A percentile compares a stretch with the other conserved stretches of the same genome.
These are phyloP conservation scores for Hapalemur alaotrensis DNA, from an alignment of 2,797 vertebrate genomes.

Conservation along the genomic window DNA sequence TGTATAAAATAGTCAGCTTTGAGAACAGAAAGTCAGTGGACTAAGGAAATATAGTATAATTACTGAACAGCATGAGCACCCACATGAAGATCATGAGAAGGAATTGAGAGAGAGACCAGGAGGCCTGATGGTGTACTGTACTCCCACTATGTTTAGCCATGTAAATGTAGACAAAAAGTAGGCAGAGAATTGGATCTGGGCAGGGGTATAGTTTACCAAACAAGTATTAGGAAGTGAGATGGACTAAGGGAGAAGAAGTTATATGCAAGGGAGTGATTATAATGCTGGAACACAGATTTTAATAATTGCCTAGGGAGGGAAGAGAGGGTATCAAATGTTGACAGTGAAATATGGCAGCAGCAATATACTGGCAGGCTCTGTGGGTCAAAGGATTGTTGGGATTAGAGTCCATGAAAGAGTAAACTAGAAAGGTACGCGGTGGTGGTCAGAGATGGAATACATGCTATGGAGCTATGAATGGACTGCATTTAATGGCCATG, in stretches of 20 bases:
- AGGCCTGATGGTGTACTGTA: not conserved
- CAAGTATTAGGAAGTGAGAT: not conserved
- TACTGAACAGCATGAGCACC: not conserved
- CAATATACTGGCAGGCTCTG: not conserved
- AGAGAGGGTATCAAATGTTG: not conserved
- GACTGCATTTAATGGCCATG: not conserved
- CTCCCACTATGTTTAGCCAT: not conserved
- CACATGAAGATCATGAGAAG: not conserved
- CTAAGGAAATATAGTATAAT: not conserved
- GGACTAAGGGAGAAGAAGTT: not conserved
- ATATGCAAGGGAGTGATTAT: not conserved
- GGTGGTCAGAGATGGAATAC: not conserved
- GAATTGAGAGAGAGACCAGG: not conserved
- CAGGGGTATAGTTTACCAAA: not conserved
- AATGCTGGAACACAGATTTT: not conserved
- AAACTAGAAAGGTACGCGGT: not conserved
- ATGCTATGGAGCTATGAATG: not conserved
- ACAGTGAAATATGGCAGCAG: not conserved
- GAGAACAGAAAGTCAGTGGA: not conserved
- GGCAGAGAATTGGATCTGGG: not conserved
- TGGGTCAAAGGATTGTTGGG: not conserved
- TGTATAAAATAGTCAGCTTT: not conserved
- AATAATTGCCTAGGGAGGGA: not conserved
- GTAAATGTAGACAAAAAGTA: not conserved
- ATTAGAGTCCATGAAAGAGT: not conserved